Evolutionary conservation across 1,140 invertebrate genomes (phyloP), one percentile per base, ranked within the genome.

Genomic region (Notospermus geniculatus): DNA sequence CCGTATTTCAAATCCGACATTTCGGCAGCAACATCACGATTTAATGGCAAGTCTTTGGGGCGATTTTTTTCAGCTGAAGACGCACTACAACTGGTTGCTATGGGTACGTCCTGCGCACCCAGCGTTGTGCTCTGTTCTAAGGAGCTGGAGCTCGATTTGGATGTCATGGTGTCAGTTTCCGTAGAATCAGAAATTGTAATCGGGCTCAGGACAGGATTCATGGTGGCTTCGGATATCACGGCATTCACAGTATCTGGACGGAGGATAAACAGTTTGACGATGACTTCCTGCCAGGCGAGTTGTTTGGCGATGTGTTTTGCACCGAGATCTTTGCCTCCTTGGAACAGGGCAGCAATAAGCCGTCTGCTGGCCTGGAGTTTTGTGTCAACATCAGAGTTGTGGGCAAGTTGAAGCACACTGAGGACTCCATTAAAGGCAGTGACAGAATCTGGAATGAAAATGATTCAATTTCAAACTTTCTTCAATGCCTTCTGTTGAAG

Each of bases 211-310:
- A 36, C 32, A 15, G 32, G 32, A 36, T 36, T 36, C 32, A 36
- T 36, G 5, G 15, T 36, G 5, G 32, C 32, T 36, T 36, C 32
- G 4, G 32, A 36, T 36, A 36, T 7, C 23, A 27, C 19, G 75
- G 80, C 15, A 86, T 82, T 1, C 32, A 36, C 32, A 81, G 81
- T 59, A 79, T 76, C 41, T 83, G 82, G 17, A 84, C 80, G 2
- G 13, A 53, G 32, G 2, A 63, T 64, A 5, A 87, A 71, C 28
- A 87, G 67, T 1, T 84, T 72, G 2, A 84, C 80, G 30, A 88
- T 79, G 28, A 84, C 85, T 65, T 87, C 86, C 73, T 88, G 86
- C 87, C 87, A 88, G 15, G 85, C 71, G 15, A 80, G 59, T 56
- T 80, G 78, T 61, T 75, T 78, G 23, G 74, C 74, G 64, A 82